phyloP scores from a whole-genome alignment of 2,113 vertebrate genomes.

The Psilopogon haemacephalus region DNA sequence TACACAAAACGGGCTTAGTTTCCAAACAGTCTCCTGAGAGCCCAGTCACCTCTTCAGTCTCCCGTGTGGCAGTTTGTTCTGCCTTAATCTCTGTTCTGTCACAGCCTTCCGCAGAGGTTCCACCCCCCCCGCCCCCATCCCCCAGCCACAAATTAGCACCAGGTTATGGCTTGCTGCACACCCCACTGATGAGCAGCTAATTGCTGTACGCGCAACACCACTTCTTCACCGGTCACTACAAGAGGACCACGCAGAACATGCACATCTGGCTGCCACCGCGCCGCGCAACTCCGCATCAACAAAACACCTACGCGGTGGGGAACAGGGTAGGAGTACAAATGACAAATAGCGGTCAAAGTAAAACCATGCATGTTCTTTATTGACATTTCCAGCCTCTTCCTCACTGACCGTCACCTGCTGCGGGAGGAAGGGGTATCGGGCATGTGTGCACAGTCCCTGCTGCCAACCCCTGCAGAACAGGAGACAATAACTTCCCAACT shows the following conservation, averaged over 20 bases:
- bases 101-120: neutral
- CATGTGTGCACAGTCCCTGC: neutral
- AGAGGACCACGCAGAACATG: rapidly evolving
- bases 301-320: rapidly evolving
- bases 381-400: neutral
- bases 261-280: neutral
- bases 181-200: neutral
- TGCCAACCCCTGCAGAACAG: neutral
- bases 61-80: neutral
- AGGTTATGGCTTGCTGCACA: neutral
- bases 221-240: neutral
- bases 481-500: conserved; percentile 12
- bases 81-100: neutral
- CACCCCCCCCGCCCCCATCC: too few species aligned
- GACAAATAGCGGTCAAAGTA: neutral
- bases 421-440: neutral
- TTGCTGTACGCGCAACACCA: neutral
- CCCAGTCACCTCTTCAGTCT: neutral
- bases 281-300: rapidly evolving
- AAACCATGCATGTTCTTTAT: neutral
- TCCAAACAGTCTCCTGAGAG: neutral
- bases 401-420: neutral
- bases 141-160: neutral
- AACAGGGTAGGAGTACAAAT: rapidly evolving
- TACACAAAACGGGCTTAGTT: neutral